Evolutionary conservation across 2,113 vertebrate species (phyloP).

Genomic region (Beaufortia kweichowensis): DNA sequence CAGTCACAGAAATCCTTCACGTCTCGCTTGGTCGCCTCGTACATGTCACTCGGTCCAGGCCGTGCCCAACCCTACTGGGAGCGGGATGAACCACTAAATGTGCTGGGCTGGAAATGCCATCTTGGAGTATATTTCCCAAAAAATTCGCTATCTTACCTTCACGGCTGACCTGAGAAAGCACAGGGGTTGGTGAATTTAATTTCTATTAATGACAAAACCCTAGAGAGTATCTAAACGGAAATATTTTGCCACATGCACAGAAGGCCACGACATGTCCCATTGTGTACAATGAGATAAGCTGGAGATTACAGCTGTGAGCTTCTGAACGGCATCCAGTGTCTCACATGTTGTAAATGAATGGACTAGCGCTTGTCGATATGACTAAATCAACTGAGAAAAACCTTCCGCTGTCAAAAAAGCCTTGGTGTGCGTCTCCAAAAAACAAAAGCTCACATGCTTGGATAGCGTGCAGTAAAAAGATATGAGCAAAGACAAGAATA

Average conservation of each 20-base stretch:
- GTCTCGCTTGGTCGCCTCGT: conserved; percentile 56
- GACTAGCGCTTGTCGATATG: not conserved
- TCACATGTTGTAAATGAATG: conserved; percentile 44
- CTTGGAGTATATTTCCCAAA: not conserved
- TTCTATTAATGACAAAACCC: conserved; percentile 10
- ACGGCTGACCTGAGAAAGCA: conserved; percentile 42
- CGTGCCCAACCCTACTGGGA: conserved; percentile 38
- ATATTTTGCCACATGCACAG: not conserved
- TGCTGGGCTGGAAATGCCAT: conserved; percentile 26
- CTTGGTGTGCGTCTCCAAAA: not conserved
- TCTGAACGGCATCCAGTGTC: conserved; percentile 38
- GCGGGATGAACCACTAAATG: conserved; percentile 23
- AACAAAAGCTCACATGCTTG: not conserved
- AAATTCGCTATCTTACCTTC: conserved; percentile 22
- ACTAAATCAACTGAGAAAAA: not conserved
- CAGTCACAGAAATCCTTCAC: conserved; percentile 61
- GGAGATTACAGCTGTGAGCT: conserved; percentile 49
- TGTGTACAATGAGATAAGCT: conserved; percentile 53
- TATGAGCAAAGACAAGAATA: not conserved
- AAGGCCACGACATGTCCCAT: not conserved
- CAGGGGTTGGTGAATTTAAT: not conserved
- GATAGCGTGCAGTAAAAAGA: not conserved
- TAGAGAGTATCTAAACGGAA: conserved; percentile 31
- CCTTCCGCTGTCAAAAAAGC: not conserved
- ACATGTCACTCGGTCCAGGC: conserved; percentile 12